phyloP scores from a whole-genome alignment of 2,113 vertebrate genomes.

The Burhinus oedicnemus region DNA sequence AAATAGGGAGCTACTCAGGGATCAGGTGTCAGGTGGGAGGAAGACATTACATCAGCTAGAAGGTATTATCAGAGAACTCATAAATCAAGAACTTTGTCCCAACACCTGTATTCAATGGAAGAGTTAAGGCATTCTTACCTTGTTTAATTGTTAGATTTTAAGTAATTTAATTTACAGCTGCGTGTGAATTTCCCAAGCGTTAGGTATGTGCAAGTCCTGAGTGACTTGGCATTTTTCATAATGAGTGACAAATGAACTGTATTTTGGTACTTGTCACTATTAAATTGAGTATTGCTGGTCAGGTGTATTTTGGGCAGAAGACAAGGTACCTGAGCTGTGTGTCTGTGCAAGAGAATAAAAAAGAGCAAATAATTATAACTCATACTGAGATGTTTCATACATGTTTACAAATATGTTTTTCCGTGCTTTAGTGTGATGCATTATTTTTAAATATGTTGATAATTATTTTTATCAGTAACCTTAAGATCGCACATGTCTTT shows the following conservation, averaged over 20 bases:
- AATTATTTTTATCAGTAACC: conserved; percentile 4
- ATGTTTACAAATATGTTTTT: neutral
- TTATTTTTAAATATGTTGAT: neutral
- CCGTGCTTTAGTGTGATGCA: neutral
- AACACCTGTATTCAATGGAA: neutral
- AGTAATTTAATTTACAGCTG: neutral
- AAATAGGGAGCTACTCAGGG: neutral
- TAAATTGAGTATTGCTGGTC: neutral
- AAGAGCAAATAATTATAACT: neutral
- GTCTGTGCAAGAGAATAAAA: neutral
- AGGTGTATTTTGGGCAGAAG: neutral
- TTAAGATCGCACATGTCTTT: neutral
- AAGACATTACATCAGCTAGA: neutral
- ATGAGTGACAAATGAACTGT: neutral
- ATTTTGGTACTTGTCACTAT: neutral
- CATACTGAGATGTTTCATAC: neutral
- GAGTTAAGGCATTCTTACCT: neutral
- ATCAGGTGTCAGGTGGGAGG: neutral
- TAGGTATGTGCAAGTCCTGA: neutral
- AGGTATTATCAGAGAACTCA: neutral
- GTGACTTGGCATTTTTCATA: neutral
- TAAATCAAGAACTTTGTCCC: neutral
- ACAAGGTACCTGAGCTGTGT: neutral
- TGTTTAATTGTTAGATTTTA: neutral
- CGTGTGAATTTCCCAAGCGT: neutral